Base-by-base conservation (phyloP, 2,888 invertebrate genomes). In the Caenorhabditis drosophilae region DNA sequence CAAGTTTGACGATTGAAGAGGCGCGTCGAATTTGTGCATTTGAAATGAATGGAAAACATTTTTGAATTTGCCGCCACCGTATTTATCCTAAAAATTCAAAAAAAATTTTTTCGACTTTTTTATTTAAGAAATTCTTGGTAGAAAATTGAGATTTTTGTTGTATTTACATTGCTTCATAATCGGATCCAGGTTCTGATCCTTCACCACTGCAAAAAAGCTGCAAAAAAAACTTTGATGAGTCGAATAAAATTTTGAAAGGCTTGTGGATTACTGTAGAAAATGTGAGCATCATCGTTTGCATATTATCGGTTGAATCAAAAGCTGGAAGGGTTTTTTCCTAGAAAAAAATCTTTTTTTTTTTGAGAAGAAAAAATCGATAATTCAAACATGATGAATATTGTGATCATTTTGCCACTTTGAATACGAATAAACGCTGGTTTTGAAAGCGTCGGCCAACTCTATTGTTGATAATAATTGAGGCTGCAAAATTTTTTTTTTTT, bases 201-300 rank as follows among this genome's bases (percentile, higher is more conserved):
- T 72, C 72, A 7, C 63, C 60, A 25, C 53, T 72, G 38, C 72
- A 72, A 50, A 69, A 67, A 36, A 72, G 59, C 67, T 67, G 55
- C 35, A 67, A 55, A 36, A 3, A 11, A 2, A 6, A 11, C 9
- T n/a, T 40, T 40, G 20, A 40, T 11, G n/a, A 40, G 6, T 40
- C n/a, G 16, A 9, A 40, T 9, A 31, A 31, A 31, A n/a, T n/a
- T n/a, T n/a, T n/a, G n/a, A n/a, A n/a, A 9, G 12, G 31, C 12
- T 31, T 31, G 31, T 31, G 12, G 31, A 31, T 16, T 15, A 68
- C 57, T 38, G 73, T 73, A 15, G 69, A 69, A 42, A 64, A 73
- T 9, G 59, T 44, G 12, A 64, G 40, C 45, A 73, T 55, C 23
- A 73, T 40, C 0, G 64, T 53, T 22, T 49, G 58, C 34, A 67